Evolutionary conservation across 2,113 vertebrate species (phyloP).

Genomic region (Chaetorhynchus papuensis): DNA sequence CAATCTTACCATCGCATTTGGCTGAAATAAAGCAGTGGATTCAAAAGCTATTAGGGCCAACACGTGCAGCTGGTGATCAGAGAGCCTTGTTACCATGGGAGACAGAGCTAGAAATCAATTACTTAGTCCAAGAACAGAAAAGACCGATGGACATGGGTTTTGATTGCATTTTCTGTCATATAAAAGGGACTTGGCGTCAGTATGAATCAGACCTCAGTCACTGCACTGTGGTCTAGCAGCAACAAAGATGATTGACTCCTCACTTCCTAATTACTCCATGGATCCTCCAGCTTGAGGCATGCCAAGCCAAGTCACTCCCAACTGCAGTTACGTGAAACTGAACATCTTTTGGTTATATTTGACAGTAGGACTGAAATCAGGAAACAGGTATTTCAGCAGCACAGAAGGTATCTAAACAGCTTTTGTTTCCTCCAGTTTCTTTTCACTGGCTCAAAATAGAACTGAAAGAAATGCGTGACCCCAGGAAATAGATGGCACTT

Average conservation of each 20-base stretch:
- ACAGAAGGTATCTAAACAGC: not conserved
- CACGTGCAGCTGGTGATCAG: constrained; percentile 25
- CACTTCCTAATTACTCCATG: not conserved
- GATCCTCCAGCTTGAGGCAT: not conserved
- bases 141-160: not conserved
- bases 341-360: not conserved
- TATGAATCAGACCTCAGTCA: constrained; percentile 21
- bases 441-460: not conserved
- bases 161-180: constrained; percentile 5
- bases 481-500: not conserved
- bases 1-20: not conserved
- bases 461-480: not conserved
- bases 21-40: not conserved
- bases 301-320: not conserved
- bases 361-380: not conserved
- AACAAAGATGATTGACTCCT: not conserved
- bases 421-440: not conserved
- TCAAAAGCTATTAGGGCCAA: constrained; percentile 21
- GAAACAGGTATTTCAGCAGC: not conserved
- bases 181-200: not conserved
- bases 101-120: constrained; percentile 21
- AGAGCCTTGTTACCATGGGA: constrained; percentile 43
- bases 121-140: not conserved
- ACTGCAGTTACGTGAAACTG: not conserved
- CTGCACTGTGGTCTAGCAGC: not conserved